Percentiles rank a stretch among this genome's conserved stretches.
These are phyloP conservation scores for Polydrusus pterygomalis DNA, from an alignment of 2,888 invertebrate genomes.

Conservation along the genomic window DNA sequence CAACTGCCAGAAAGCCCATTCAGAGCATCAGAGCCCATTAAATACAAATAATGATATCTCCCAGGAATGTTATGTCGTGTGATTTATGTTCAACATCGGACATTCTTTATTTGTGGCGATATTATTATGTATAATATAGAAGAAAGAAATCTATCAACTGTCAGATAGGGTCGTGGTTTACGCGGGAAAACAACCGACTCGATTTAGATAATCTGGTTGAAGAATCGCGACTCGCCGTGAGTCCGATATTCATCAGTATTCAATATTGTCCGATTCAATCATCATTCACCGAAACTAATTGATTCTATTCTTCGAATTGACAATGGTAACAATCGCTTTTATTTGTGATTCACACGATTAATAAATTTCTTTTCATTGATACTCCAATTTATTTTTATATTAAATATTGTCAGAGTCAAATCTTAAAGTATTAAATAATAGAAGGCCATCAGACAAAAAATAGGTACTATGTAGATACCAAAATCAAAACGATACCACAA, in stretches of 20 bases:
- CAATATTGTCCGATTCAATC: slow-evolving; percentile 65
- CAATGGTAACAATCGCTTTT: slow-evolving; percentile 59
- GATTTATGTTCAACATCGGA: slow-evolving; percentile 60
- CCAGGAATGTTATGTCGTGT: slow-evolving; percentile 59
- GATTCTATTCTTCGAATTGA: slow-evolving; percentile 67
- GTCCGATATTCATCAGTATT: slow-evolving; percentile 67
- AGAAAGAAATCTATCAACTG: slow-evolving; percentile 63
- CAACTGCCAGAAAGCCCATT: slow-evolving; percentile 28
- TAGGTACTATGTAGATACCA: too few species aligned
- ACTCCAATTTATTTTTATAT: slow-evolving; percentile 12
- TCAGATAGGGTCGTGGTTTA: slow-evolving; percentile 59
- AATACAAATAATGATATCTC: slow-evolving; percentile 58
- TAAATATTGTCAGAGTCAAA: neutral
- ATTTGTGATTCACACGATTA: slow-evolving; percentile 30
- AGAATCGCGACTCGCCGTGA: slow-evolving; percentile 65
- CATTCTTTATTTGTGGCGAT: slow-evolving; percentile 60
- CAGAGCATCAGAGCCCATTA: slow-evolving; percentile 50
- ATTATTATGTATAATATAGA: slow-evolving; percentile 60
- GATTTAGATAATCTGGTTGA: slow-evolving; percentile 64
- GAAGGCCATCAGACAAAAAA: too few species aligned
- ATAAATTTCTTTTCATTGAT: slow-evolving; percentile 32
- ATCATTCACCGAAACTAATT: slow-evolving; percentile 68
- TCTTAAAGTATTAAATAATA: too few species aligned
- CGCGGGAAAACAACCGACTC: slow-evolving; percentile 61
- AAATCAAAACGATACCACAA: too few species aligned